Percentiles rank a stretch among this genome's conserved stretches.
Evolutionary conservation across 2,113 vertebrate species (phyloP).

Genomic region (Turnix velox): DNA sequence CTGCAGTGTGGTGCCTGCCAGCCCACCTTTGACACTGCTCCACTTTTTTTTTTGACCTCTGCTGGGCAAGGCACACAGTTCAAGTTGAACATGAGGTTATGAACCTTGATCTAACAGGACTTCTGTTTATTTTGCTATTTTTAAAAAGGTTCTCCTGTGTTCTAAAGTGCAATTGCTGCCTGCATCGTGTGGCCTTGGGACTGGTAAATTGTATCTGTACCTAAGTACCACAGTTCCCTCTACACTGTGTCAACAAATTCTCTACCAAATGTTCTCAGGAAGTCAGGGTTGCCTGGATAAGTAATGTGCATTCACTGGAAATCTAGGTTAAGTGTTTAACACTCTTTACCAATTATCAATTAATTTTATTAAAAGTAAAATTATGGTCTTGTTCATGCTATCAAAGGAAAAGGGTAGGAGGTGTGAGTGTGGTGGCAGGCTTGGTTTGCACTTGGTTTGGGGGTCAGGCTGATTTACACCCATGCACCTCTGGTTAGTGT

Average conservation of each 20-base stretch:
- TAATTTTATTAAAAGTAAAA: background rate
- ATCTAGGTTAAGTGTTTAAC: background rate
- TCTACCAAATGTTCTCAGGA: background rate
- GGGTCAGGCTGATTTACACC: background rate
- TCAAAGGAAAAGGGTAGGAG: background rate
- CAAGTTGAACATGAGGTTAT: background rate
- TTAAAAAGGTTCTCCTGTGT: background rate
- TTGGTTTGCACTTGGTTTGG: no score
- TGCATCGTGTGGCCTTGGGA: background rate
- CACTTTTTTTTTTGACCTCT: background rate
- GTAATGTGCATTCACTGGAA: background rate
- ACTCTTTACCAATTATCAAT: background rate
- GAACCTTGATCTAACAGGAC: background rate
- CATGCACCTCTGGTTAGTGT: background rate
- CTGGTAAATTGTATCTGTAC: accelerated
- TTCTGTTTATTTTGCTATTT: background rate
- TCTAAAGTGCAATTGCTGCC: background rate
- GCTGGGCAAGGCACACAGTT: background rate
- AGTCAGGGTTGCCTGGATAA: background rate
- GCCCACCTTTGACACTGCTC: background rate
- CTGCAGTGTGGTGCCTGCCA: background rate
- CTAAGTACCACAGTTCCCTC: background rate
- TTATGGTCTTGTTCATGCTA: background rate
- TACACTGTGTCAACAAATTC: accelerated
- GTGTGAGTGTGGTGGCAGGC: accelerated